Conservation (phyloP, 64 coral and sea anemone species). For the Anthopleura sola region DNA sequence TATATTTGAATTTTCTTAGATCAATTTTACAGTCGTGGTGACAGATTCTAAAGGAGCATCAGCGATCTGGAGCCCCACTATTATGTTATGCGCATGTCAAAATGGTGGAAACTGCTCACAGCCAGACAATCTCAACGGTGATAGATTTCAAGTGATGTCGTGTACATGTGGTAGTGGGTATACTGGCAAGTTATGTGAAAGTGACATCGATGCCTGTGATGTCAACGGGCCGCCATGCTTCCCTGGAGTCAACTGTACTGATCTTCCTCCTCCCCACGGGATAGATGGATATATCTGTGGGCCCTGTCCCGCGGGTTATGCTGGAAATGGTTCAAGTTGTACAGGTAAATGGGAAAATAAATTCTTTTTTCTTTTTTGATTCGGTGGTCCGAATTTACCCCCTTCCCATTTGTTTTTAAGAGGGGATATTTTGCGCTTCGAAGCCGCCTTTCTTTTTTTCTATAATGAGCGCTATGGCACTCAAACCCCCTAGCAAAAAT, state of each 20-base stretch:
- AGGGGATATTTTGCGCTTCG: no score
- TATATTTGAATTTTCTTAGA: not conserved
- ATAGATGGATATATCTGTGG: constrained; percentile 20
- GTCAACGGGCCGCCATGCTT: constrained; percentile 31
- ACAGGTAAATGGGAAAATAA: not conserved
- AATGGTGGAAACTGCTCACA: constrained; percentile 18
- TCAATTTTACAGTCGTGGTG: constrained; percentile 35
- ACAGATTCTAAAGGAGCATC: constrained; percentile 36
- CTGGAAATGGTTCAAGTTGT: constrained; percentile 19
- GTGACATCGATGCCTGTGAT: constrained; percentile 36
- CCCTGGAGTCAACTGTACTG: constrained; percentile 33
- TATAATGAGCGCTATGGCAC: no score
- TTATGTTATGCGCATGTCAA: constrained; percentile 46
- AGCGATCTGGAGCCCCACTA: constrained; percentile 32
- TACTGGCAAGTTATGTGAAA: constrained; percentile 48
- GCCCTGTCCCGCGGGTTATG: constrained; percentile 33
- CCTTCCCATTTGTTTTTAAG: no score
- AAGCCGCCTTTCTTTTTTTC: no score
- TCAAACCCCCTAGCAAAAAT: no score
- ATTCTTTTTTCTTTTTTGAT: no score
- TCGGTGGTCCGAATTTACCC: no score
- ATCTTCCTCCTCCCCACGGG: not conserved
- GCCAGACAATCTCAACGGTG: not conserved
- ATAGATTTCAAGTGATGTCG: constrained; percentile 31
- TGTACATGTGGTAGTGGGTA: constrained; percentile 39